Conservation (phyloP, 2,797 vertebrate genomes). For the Chaetodon trifasciatus region DNA sequence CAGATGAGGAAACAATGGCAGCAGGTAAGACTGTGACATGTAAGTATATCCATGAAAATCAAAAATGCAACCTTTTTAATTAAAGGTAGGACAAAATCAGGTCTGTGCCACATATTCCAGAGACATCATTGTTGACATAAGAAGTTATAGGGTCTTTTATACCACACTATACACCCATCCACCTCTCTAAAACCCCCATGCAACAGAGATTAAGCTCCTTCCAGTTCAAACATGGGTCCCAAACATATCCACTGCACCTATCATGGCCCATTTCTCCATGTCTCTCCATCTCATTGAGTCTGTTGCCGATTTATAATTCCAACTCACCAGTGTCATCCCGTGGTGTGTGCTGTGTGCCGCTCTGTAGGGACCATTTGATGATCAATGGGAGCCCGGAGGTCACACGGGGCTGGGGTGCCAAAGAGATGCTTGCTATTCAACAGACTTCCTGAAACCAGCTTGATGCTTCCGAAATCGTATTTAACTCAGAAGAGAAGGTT, state of each 20-base stretch:
- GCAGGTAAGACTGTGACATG: no score
- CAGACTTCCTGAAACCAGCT: conserved; percentile 36
- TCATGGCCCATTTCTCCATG: conserved; percentile 46
- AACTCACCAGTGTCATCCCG: conserved; percentile 47
- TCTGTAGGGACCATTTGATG: conserved; percentile 56
- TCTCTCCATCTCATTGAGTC: conserved; percentile 41
- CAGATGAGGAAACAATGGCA: no score
- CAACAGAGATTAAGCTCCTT: conserved; percentile 17
- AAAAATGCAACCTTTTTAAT: background rate
- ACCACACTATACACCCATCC: background rate
- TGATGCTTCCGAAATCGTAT: conserved; percentile 20
- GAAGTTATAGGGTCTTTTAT: conserved; percentile 10
- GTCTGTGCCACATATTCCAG: conserved; percentile 16
- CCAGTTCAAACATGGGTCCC: conserved; percentile 3
- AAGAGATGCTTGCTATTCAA: conserved; percentile 67
- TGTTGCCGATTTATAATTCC: conserved; percentile 60
- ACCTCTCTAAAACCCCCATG: background rate
- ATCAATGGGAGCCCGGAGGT: conserved; percentile 68
- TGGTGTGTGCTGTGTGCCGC: conserved; percentile 26
- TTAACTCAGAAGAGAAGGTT: conserved; percentile 4
- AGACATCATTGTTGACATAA: conserved; percentile 17
- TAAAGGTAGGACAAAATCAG: conserved; percentile 6
- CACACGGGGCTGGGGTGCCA: conserved; percentile 42
- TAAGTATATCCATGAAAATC: background rate
- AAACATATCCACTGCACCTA: conserved; percentile 4